Base-by-base conservation (phyloP, 1,140 invertebrate genomes). In the Colletes latitarsis region DNA sequence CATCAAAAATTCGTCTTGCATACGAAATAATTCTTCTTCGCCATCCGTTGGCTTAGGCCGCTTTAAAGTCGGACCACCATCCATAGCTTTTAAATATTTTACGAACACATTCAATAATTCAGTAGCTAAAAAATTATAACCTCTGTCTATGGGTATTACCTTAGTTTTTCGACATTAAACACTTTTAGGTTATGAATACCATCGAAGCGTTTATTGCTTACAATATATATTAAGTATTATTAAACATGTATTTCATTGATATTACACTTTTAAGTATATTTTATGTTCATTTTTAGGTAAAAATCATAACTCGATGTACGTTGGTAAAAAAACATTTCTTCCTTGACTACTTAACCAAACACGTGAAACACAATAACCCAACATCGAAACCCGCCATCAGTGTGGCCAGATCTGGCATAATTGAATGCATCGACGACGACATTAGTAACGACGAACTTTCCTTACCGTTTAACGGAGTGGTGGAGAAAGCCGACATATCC, bases 21-120 rank as follows among this genome's bases (percentile, higher is more conserved):
- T 95, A 58, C 93, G 94, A 19, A 96, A 93, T 60, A 97, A 93
- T 85, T 96, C 96, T 30, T 96, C 94, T 83, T 96, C 96, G 46
- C 90, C 94, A 86, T 96, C 96, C 5, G 92, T 93, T 1, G 94
- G 94, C 83, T 95, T 96, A 0, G 96, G 96, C 85, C 96, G 93
- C 79, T 91, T 92, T 0, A 88, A 70, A 63, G 67, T 17, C 46
- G 81, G 41, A 49, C n/a, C 19, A n/a, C 53, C 10, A 53, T 73
- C 75, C 85, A 87, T 87, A 3, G 12, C 43, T 57, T 53, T 10
- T 14, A 75, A 74, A 30, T 19, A 60, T 49, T 10, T 58, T 15
- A 15, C 19, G 43, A 19, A 6, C 49, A 19, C n/a, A 1, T 3
- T 41, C 2, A 71, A 49, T 43, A 52, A 19, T 76, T 74, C 21